Evolutionary conservation across 2,888 invertebrate genomes (phyloP), one percentile per base, ranked within the genome.

Genomic region (Pomacea canaliculata): DNA sequence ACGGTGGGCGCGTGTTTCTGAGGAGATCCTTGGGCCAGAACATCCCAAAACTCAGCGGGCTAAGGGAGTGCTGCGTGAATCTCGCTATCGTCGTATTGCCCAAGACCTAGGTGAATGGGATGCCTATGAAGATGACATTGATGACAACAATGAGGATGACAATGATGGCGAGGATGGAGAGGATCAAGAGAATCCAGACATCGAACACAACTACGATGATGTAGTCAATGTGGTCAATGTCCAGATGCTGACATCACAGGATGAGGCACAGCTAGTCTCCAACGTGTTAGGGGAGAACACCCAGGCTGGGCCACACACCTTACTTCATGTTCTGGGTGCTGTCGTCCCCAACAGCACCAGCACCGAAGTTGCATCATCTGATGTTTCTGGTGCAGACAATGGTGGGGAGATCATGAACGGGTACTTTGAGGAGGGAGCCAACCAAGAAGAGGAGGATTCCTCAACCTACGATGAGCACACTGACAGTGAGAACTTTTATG

Each of bases 21-120:
- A 90, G 80, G 86, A 88, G 77, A 89, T 90, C 56, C 86, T 89
- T 18, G 89, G 90, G 0, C 89, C 90, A 13, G 87, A 88, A 51
- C 90, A 90, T 78, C 89, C 89, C 27, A 90, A 90, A 79, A 89
- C 90, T 23, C 80, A 86, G 66, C 84, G 90, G n/a, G 90, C 90
- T 2, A 89, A 88, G 83, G 89, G 89, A 67, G 90, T 90, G 60
- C 82, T 90, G 71, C 77, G 87, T 27, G 90, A 90, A 81, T 83
- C 86, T 8, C 80, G 89, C 16, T 90, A 90, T 82, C 78, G 84
- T 60, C 84, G 85, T 71, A 88, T 89, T 49, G 89, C 90, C 9
- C 85, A 85, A 78, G 83, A 85, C 74, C 82, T 87, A 49, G 87
- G 87, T 10, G 87, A 87, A 67, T 83, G 83, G 83, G 82, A 81